Conservation (phyloP, 2,888 invertebrate genomes). For the Cephonodes hylas region DNA sequence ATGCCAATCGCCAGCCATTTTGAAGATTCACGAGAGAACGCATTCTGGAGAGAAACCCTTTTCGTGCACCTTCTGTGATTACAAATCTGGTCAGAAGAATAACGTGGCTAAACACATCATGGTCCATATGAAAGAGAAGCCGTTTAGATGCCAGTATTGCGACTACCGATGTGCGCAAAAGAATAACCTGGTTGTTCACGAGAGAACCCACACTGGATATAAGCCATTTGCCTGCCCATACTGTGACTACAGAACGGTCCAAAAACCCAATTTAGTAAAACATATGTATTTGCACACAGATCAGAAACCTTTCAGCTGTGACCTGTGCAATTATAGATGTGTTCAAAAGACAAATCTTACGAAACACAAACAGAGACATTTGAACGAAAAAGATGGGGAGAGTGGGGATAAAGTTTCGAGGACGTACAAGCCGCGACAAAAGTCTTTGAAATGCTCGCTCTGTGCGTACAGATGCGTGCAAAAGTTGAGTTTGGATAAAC, state of each 20-base stretch:
- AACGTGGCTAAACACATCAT: constrained; percentile 77
- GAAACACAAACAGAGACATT: constrained; percentile 72
- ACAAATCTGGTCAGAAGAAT: constrained; percentile 76
- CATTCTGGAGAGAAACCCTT: constrained; percentile 76
- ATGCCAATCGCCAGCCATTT: constrained; percentile 75
- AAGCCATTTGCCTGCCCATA: constrained; percentile 76
- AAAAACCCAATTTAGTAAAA: constrained; percentile 76
- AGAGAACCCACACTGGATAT: constrained; percentile 74
- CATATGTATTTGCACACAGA: constrained; percentile 78
- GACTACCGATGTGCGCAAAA: constrained; percentile 76
- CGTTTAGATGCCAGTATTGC: constrained; percentile 74
- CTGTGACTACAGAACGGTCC: constrained; percentile 74
- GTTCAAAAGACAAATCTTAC: constrained; percentile 76
- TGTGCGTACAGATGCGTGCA: constrained; percentile 72
- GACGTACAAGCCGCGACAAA: constrained; percentile 68
- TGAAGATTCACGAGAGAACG: constrained; percentile 75
- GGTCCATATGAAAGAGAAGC: constrained; percentile 78
- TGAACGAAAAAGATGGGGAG: constrained; percentile 62
- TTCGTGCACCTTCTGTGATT: constrained; percentile 72
- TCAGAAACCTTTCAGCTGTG: constrained; percentile 75
- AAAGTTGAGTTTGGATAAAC: constrained; percentile 73
- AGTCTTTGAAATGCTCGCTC: constrained; percentile 65
- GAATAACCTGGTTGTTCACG: constrained; percentile 75
- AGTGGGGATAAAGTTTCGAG: constrained; percentile 56
- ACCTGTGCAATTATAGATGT: constrained; percentile 70